Conservation (phyloP, 1,140 invertebrate genomes). For the Brachionus manjavacas region DNA sequence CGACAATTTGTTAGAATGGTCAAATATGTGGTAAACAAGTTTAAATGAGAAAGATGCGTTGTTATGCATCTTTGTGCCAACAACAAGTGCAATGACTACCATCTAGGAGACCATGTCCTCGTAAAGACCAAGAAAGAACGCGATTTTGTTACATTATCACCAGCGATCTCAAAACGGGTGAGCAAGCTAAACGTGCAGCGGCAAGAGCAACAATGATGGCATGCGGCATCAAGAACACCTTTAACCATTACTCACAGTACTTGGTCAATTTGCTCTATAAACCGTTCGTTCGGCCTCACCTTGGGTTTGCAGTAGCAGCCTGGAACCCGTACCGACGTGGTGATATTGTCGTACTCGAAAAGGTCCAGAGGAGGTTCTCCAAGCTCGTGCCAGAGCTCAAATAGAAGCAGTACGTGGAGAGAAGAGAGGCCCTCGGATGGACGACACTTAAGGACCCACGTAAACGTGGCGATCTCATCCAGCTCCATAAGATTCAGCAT, state of each 20-base stretch:
- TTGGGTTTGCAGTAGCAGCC: background rate
- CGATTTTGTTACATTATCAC: no score
- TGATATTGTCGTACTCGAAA: background rate
- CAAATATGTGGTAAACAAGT: background rate
- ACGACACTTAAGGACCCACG: background rate
- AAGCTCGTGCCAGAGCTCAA: background rate
- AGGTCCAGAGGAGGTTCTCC: background rate
- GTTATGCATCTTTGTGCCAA: conserved; percentile 9
- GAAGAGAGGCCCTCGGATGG: background rate
- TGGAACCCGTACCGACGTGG: background rate
- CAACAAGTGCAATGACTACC: background rate
- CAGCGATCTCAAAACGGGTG: background rate
- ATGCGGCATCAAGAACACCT: background rate
- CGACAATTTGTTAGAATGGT: background rate
- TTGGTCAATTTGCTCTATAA: background rate
- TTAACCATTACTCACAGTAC: background rate
- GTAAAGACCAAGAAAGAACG: background rate
- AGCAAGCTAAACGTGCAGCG: background rate
- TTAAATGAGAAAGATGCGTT: background rate
- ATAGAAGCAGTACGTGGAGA: background rate
- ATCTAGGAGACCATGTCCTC: background rate
- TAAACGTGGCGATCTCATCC: background rate
- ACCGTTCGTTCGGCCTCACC: background rate
- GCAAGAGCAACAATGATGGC: background rate
- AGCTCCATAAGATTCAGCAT: background rate